Conservation (phyloP, 2,113 vertebrate species). For the Dendrocopos noguchii region DNA sequence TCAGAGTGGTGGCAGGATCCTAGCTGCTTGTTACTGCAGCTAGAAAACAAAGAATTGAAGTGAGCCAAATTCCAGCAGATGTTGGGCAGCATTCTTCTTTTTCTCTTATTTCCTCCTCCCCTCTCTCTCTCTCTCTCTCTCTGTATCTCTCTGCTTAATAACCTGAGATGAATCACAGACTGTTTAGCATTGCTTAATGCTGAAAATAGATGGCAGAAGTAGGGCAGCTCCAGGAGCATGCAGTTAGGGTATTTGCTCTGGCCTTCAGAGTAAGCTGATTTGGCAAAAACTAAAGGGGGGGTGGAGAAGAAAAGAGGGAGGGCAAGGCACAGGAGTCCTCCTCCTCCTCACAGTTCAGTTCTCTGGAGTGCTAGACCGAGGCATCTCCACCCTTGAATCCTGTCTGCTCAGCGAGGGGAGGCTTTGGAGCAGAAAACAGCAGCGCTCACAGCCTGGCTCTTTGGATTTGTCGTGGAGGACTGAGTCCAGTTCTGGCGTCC, state of each 20-base stretch:
- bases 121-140: background rate
- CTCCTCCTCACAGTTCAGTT: background rate
- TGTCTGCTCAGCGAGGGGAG: background rate
- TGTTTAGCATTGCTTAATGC: background rate
- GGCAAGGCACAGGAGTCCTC: background rate
- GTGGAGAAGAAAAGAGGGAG: too few relatives aligned
- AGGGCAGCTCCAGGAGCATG: background rate
- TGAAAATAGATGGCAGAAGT: constrained; percentile 44
- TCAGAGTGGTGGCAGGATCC: constrained; percentile 8
- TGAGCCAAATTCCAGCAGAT: background rate
- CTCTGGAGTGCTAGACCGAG: background rate
- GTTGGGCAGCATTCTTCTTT: background rate
- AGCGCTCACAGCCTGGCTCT: background rate
- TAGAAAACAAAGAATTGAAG: constrained; percentile 31
- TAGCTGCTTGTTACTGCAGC: constrained; percentile 15
- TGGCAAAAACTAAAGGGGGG: background rate
- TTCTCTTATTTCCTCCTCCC: background rate
- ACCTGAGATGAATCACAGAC: background rate
- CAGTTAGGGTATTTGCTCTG: constrained; percentile 13
- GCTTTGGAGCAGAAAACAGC: background rate
- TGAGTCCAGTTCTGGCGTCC: too few relatives aligned
- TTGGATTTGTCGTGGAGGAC: too few relatives aligned
- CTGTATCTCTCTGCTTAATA: background rate
- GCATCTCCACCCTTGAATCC: accelerated
- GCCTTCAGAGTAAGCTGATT: constrained; percentile 9